Evolutionary conservation across 2,888 invertebrate species (phyloP).

Genomic region (Eilema griseolum): DNA sequence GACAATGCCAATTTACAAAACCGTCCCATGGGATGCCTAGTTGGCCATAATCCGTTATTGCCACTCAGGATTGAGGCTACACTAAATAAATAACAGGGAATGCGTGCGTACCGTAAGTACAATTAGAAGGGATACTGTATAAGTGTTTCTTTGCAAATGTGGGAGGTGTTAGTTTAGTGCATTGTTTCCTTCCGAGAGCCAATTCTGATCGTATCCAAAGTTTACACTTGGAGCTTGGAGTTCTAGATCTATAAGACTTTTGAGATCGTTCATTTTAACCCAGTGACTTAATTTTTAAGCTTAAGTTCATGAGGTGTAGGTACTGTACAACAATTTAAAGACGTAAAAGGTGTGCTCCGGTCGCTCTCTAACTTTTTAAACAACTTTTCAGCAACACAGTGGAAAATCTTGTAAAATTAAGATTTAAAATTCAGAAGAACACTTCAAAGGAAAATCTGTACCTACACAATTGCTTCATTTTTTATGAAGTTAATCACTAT

Average conservation of each 20-base stretch:
- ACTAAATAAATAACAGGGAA: background rate
- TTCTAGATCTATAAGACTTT: background rate
- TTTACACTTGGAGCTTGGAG: background rate
- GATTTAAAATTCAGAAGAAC: background rate
- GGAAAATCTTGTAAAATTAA: background rate
- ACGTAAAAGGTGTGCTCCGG: background rate
- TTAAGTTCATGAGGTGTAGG: background rate
- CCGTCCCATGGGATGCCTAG: background rate
- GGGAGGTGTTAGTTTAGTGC: background rate
- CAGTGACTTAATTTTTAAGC: background rate
- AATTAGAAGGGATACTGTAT: background rate
- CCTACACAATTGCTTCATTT: background rate
- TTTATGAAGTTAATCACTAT: too few relatives aligned
- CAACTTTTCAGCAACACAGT: background rate
- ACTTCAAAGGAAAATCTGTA: background rate
- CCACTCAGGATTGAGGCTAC: constrained; percentile 2
- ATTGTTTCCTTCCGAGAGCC: background rate
- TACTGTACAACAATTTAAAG: background rate
- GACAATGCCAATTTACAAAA: constrained; percentile 4
- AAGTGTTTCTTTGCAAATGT: background rate
- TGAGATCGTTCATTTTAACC: background rate
- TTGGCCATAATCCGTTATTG: constrained; percentile 2
- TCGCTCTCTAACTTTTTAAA: background rate
- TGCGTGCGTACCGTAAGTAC: background rate
- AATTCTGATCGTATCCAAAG: background rate